Conservation (phyloP, 1,140 invertebrate species). For the Caerostris extrusa region DNA sequence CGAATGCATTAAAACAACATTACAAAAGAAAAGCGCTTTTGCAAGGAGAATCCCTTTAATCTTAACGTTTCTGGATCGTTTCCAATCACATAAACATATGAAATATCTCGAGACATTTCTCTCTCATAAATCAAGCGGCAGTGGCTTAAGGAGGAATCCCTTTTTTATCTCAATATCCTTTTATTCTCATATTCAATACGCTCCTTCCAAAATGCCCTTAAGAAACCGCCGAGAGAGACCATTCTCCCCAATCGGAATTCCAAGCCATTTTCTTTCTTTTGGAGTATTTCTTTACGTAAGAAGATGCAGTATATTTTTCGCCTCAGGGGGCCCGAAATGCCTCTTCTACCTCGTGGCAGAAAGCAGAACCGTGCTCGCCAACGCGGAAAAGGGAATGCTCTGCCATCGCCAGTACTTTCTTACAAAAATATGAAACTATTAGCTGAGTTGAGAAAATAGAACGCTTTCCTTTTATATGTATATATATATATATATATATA, state of each 20-base stretch:
- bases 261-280: background rate
- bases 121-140: background rate
- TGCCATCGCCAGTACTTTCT: background rate
- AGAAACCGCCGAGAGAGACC: background rate
- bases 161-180: constrained; percentile 16
- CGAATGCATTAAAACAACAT: background rate
- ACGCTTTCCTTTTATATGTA: background rate
- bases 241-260: background rate
- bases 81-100: constrained; percentile 15
- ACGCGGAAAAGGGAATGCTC: background rate
- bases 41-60: background rate
- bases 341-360: background rate
- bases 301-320: background rate
- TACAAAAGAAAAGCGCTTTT: background rate
- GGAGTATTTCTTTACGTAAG: background rate
- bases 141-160: background rate
- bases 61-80: background rate
- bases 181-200: constrained; percentile 6
- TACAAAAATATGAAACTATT: background rate
- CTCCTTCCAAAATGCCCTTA: background rate
- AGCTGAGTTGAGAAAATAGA: background rate
- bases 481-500: background rate
- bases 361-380: background rate
- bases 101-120: background rate
- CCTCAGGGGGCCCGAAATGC: background rate